phyloP scores from a whole-genome alignment of 2,888 invertebrate species.

The Atrina japonica region DNA sequence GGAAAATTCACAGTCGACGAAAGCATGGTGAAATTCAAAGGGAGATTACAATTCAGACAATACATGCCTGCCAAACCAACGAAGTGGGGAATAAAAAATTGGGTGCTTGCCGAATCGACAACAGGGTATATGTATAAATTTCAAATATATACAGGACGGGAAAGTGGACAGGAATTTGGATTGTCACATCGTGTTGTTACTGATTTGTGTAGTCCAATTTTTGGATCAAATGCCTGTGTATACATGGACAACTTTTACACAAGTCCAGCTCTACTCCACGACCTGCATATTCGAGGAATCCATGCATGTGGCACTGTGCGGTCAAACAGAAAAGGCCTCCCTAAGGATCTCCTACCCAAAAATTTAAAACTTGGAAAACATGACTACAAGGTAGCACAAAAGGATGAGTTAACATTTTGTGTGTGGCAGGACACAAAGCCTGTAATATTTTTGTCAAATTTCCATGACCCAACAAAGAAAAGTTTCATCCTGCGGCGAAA shows the following conservation, averaged over 20 bases:
- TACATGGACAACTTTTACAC: conserved; percentile 48
- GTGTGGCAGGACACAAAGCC: conserved; percentile 49
- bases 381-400: conserved; percentile 41
- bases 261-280: conserved; percentile 23
- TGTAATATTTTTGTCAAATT: conserved; percentile 38
- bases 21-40: conserved; percentile 30
- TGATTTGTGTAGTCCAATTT: conserved; percentile 8
- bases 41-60: conserved; percentile 41
- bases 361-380: conserved; percentile 37
- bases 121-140: conserved; percentile 31
- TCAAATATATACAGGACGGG: conserved; percentile 42
- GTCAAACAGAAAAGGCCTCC: conserved; percentile 43
- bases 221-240: conserved; percentile 17
- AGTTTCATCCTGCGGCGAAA: not conserved
- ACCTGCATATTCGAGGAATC: conserved; percentile 21
- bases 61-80: conserved; percentile 41
- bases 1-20: conserved; percentile 17
- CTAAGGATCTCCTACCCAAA: conserved; percentile 31
- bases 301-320: conserved; percentile 46
- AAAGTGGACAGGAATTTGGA: conserved; percentile 26
- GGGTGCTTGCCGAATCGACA: conserved; percentile 32
- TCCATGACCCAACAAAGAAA: conserved; percentile 22
- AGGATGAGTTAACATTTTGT: conserved; percentile 41
- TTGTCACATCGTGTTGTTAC: conserved; percentile 31
- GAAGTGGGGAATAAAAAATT: conserved; percentile 44